Percentiles rank a stretch among this genome's conserved stretches.
These are phyloP conservation scores for Onchidella celtica DNA, from an alignment of 2,888 invertebrate genomes.

Conservation along the genomic window DNA sequence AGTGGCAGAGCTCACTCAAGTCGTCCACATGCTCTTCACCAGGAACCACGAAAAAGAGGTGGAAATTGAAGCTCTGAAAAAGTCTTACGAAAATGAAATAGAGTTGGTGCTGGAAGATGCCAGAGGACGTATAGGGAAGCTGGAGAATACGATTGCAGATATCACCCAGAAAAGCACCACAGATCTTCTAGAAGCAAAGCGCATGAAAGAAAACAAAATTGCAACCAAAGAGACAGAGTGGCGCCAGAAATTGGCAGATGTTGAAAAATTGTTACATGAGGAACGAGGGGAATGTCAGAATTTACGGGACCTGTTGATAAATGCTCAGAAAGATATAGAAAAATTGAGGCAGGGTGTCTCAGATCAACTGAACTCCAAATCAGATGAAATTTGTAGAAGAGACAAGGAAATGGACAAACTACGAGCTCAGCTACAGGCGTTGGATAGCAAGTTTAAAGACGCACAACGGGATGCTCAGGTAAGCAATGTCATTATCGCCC, in stretches of 20 bases:
- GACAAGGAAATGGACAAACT: constrained; percentile 68
- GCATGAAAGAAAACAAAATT: constrained; percentile 28
- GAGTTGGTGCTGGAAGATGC: constrained; percentile 71
- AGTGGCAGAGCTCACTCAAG: constrained; percentile 79
- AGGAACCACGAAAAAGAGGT: constrained; percentile 79
- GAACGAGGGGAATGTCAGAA: constrained; percentile 74
- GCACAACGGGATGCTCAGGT: constrained; percentile 44
- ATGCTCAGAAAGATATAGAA: constrained; percentile 76
- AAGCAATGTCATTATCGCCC: background rate
- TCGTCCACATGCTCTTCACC: constrained; percentile 79
- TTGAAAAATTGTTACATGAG: constrained; percentile 68
- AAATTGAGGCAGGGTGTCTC: constrained; percentile 67
- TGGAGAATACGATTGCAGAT: constrained; percentile 53
- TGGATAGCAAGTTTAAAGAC: constrained; percentile 68
- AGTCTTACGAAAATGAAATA: constrained; percentile 77
- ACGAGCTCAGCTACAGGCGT: constrained; percentile 58
- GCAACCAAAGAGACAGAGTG: constrained; percentile 63
- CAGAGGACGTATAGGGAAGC: constrained; percentile 57
- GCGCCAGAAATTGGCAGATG: constrained; percentile 60
- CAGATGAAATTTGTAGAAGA: constrained; percentile 64
- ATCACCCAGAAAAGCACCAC: constrained; percentile 19
- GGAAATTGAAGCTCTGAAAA: constrained; percentile 75
- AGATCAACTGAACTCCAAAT: constrained; percentile 64
- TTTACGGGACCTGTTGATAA: constrained; percentile 73
- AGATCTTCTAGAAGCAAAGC: constrained; percentile 52